Evolutionary conservation across 1,140 invertebrate genomes (phyloP).

Genomic region (Drosophila ohnishii): DNA sequence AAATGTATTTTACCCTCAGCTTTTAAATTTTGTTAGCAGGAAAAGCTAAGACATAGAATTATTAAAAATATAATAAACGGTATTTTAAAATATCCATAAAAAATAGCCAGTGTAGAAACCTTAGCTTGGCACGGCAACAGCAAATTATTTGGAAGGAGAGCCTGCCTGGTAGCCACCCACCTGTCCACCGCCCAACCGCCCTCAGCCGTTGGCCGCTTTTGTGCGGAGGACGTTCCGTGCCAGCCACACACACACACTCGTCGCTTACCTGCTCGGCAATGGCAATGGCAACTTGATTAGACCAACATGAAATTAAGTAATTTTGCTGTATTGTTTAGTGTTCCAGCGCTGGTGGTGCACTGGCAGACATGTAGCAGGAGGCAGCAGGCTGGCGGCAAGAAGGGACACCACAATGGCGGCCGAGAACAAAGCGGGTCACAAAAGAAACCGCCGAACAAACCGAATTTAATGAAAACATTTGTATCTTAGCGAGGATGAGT

Average conservation of each 20-base stretch:
- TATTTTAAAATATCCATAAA: background rate
- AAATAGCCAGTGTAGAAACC: conserved; percentile 17
- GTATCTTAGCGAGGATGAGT: conserved; percentile 34
- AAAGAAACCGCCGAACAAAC: conserved; percentile 56
- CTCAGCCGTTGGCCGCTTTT: conserved; percentile 49
- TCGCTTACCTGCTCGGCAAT: conserved; percentile 55
- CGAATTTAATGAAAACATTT: conserved; percentile 68
- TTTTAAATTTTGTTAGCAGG: too few species aligned
- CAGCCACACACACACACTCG: conserved; percentile 44
- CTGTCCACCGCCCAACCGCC: background rate
- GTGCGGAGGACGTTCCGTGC: conserved; percentile 63
- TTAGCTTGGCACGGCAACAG: conserved; percentile 51
- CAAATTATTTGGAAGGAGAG: conserved; percentile 43
- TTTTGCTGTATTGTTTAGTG: conserved; percentile 75
- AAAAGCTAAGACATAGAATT: too few species aligned
- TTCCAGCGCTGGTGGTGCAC: conserved; percentile 36
- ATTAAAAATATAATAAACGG: background rate
- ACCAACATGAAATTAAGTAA: conserved; percentile 81
- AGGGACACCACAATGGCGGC: conserved; percentile 48
- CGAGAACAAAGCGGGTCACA: conserved; percentile 48
- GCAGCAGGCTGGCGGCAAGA: background rate
- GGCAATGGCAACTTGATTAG: conserved; percentile 80
- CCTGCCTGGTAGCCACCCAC: conserved; percentile 16
- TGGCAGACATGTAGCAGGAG: background rate
- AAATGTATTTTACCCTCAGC: background rate